Evolutionary conservation across 2,888 invertebrate genomes (phyloP), one percentile per base, ranked within the genome.

Genomic region (Ornithoptera priamus): DNA sequence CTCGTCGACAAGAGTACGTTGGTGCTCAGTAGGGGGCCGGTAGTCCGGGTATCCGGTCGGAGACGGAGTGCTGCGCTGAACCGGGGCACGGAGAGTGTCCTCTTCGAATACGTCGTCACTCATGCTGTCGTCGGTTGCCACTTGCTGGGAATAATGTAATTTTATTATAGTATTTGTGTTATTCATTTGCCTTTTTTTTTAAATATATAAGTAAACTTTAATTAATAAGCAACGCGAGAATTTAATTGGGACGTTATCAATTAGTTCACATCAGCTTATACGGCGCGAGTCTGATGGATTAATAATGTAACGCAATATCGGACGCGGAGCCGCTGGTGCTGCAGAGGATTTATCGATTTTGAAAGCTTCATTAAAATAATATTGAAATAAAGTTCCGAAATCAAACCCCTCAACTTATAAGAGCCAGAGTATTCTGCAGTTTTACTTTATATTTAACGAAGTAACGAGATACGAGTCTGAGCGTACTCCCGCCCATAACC

Each of bases 81-180:
- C 76, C 2, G 90, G 88, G 73, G 89, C 89, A 70, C 89, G 86
- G 58, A 90, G 80, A 46, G 85, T 82, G 78, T 87, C 88, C 59
- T 95, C 94, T 81, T 96, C 96, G 80, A 97, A 97, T 65, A 97
- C 97, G 85, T 97, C 97, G 86, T 97, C 97, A 80, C 96, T 96
- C 94, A 97, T 96, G 79, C 95, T 96, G 87, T 97, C 96, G 77
- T 96, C 96, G 60, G 94, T 94, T 72, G 92, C 92, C 93, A 94
- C 93, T 77, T 90, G 88, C 94, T 94, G 85, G 0, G 68, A 75
- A 71, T 2, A 8, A 53, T 4, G n/a, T 53, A 5, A 53, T 53
- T n/a, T n/a, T 7, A n/a, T n/a, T 53, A 53, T n/a, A 53, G 46
- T 15, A 15, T 46, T 12, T 12, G 3, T 4, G 15, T 1, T 1